A percentile compares a stretch with the other conserved stretches of the same genome.
Conservation (phyloP, 2,113 vertebrate genomes). For the Phyllostomus discolor region DNA sequence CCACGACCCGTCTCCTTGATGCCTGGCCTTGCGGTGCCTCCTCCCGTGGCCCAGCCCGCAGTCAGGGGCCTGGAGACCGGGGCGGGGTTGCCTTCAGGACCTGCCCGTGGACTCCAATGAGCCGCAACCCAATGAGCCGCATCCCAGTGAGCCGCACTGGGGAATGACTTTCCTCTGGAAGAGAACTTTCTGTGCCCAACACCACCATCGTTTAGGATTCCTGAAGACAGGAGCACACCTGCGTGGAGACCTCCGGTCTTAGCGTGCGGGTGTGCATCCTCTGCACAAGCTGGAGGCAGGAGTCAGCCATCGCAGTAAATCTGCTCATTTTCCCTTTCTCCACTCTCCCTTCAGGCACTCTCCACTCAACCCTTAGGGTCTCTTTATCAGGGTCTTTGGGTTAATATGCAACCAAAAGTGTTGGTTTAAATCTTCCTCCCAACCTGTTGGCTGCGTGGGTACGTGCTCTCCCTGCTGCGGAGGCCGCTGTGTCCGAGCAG, state of each 20-base stretch:
- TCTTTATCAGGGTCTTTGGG: background rate
- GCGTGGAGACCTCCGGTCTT: background rate
- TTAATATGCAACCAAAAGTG: background rate
- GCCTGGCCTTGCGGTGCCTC: background rate
- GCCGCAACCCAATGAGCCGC: background rate
- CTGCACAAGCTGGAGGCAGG: fast-evolving
- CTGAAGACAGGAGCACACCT: background rate
- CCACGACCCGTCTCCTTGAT: background rate
- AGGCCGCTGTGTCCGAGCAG: background rate
- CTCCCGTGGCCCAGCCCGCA: background rate
- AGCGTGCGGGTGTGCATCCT: fast-evolving
- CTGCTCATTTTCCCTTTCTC: background rate
- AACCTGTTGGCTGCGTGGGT: background rate
- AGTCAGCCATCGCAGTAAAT: background rate
- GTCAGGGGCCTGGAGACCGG: background rate
- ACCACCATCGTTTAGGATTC: background rate
- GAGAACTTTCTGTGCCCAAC: background rate
- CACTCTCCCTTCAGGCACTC: background rate
- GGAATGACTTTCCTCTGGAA: background rate
- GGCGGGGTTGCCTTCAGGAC: background rate
- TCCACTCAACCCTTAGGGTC: background rate
- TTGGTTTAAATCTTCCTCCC: background rate
- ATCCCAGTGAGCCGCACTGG: no score
- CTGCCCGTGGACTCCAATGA: background rate
- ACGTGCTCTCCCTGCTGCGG: background rate